Base-by-base conservation (phyloP, 2,888 invertebrate genomes). In the Mesorhabditis sp. region DNA sequence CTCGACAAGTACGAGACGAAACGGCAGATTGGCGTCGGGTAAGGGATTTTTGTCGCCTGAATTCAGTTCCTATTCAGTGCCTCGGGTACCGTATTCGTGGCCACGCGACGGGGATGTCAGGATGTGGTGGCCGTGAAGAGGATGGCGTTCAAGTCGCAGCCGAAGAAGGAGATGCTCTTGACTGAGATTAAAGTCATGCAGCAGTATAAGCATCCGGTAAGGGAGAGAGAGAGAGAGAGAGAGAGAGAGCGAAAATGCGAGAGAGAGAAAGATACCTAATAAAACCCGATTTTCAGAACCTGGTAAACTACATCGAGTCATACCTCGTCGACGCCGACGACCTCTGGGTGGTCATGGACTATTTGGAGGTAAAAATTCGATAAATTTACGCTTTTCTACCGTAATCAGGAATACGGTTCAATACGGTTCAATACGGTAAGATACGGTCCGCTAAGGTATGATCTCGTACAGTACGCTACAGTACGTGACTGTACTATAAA, bases 291-390 rank as follows among this genome's bases (percentile, higher is more conserved):
- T 75, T 76, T 10, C 74, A 81, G 83, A 96, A 95, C 88, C 89
- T 95, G 80, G 96, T 97, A 0, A 97, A 97, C 87, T 97, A 93
- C 88, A 90, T 95, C n/a, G 90, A 94, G 72, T 82, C 83, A 45
- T 88, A 86, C 80, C 85, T 87, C 67, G 81, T 88, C 15, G 85
- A 81, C 61, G 85, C 92, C 75, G 92, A 93, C 70, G 93, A 95
- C 86, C 89, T 97, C 5, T 97, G 95, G 95, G 96, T 89, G n/a
- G 91, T 95, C 2, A 95, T 96, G 94, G 96, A 96, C 87, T 90
- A 94, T 69, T 89, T 97, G 72, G 93, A 94, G 80, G 94, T 10
- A 58, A 58, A 15, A 7, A 43, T 2, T 15, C 15, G 13, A 13
- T n/a, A 10, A 13, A n/a, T 2, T 15, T n/a, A 28, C 10, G 63